Evolutionary conservation across 2,113 vertebrate genomes (phyloP).

Genomic region (Pteronura brasiliensis): DNA sequence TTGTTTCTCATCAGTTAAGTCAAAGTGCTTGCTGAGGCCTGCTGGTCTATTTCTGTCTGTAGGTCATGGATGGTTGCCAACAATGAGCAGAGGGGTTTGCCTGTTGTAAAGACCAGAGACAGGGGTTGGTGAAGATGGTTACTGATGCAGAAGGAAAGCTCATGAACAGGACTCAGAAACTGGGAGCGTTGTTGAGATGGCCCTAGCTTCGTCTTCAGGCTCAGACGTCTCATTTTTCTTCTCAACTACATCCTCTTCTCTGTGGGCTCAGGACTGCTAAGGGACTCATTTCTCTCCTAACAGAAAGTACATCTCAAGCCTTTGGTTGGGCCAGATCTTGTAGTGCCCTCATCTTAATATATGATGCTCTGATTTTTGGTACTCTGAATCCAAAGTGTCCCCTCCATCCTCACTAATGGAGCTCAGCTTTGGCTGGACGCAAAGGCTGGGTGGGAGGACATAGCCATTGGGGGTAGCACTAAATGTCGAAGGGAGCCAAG

Average conservation of each 20-base stretch:
- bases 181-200: not conserved
- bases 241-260: not conserved
- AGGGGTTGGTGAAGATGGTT: not conserved
- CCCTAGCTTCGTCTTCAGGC: not conserved
- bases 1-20: constrained; percentile 68
- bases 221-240: not conserved
- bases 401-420: not conserved
- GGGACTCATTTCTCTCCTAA: not conserved
- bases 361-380: not conserved
- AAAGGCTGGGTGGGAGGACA: not conserved
- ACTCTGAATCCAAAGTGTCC: not conserved
- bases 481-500: not conserved
- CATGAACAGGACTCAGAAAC: not conserved
- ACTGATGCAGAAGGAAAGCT: not conserved
- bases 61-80: constrained; percentile 33
- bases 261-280: not conserved
- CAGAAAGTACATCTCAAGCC: not conserved
- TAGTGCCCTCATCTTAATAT: not conserved
- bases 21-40: not conserved
- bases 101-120: not conserved
- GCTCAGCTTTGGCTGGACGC: not conserved
- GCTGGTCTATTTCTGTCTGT: constrained; percentile 58
- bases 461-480: not conserved
- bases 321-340: not conserved
- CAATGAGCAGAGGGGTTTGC: constrained; percentile 31